Evolutionary conservation across 1,140 invertebrate genomes (phyloP).

Genomic region (Dreissena rostriformis): DNA sequence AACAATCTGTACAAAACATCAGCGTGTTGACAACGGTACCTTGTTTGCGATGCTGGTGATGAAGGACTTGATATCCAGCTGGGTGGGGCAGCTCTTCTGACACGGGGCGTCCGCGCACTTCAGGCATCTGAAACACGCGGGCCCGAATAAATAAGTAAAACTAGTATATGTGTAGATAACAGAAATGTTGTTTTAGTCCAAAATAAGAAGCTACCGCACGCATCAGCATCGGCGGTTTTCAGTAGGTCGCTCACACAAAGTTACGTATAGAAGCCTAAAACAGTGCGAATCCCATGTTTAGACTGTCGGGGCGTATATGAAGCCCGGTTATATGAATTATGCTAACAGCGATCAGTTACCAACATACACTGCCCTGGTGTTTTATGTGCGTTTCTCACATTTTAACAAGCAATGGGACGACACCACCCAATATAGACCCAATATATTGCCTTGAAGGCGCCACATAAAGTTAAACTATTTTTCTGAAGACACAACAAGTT

Average conservation of each 20-base stretch:
- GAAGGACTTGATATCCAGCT: slow-evolving; percentile 98
- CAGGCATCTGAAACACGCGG: slow-evolving; percentile 86
- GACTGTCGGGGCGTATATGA: neutral
- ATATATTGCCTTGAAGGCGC: neutral
- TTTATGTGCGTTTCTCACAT: too few species aligned
- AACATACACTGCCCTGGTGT: too few species aligned
- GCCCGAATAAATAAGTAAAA: neutral
- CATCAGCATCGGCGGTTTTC: too few species aligned
- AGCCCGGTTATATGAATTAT: neutral
- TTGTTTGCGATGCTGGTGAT: slow-evolving; percentile 98
- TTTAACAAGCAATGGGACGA: neutral
- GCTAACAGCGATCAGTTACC: too few species aligned
- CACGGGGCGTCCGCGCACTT: slow-evolving; percentile 99
- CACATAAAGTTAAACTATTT: neutral
- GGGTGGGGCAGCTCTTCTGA: slow-evolving; percentile 99
- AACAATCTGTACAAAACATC: too few species aligned
- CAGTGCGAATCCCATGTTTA: neutral
- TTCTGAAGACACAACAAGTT: too few species aligned
- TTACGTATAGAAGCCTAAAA: neutral
- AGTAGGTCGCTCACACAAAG: too few species aligned
- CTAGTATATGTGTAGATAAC: too few species aligned
- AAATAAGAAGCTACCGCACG: too few species aligned
- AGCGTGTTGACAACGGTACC: slow-evolving; percentile 82
- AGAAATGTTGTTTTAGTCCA: too few species aligned
- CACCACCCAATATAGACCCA: neutral